phyloP scores from a whole-genome alignment of 2,113 vertebrate genomes.

The Solenodon paradoxus region DNA sequence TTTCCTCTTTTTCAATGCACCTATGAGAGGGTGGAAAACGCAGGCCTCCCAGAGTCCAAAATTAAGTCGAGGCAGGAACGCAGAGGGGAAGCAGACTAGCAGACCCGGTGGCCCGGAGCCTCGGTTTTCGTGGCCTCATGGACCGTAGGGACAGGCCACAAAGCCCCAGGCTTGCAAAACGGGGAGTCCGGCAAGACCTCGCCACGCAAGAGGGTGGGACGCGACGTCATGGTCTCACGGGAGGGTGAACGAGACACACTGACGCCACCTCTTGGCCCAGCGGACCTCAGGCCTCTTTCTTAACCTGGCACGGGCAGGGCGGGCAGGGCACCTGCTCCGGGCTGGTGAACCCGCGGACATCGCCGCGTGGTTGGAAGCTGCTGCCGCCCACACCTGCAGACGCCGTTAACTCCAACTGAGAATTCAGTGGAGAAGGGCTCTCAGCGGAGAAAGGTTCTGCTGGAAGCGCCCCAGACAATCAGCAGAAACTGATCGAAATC shows the following conservation, averaged over 20 bases:
- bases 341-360: too few species aligned
- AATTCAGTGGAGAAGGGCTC: not conserved
- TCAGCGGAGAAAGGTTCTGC: not conserved
- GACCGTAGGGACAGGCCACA: not conserved
- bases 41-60: constrained; percentile 19
- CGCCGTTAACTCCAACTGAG: not conserved
- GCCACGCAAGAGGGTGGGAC: not conserved
- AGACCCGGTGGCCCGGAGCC: not conserved
- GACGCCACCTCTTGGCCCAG: not conserved
- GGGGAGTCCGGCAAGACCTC: not conserved
- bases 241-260: not conserved
- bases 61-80: constrained; percentile 29
- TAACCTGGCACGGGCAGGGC: not conserved
- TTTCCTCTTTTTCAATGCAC: not conserved
- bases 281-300: not conserved
- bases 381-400: not conserved
- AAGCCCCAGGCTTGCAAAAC: constrained; percentile 3
- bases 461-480: not conserved
- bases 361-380: too few species aligned
- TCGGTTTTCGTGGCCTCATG: not conserved
- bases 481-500: not conserved
- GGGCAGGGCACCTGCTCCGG: not conserved
- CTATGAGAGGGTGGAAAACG: not conserved
- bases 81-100: not conserved
- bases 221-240: too few species aligned